Percentiles rank a stretch among this genome's conserved stretches.
Conservation (phyloP, 1,140 invertebrate genomes). For the Acyrthosiphon pisum region DNA sequence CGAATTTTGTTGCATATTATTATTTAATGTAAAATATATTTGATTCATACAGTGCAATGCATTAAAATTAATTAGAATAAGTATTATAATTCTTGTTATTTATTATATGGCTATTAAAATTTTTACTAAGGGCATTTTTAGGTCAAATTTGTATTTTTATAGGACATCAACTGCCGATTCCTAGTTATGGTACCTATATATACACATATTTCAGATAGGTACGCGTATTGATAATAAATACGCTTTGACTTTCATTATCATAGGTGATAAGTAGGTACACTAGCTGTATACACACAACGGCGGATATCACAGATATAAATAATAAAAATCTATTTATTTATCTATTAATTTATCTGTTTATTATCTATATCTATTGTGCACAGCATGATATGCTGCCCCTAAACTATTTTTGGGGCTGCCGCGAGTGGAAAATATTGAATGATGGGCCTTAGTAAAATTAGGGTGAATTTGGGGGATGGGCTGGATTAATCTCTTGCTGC, state of each 20-base stretch:
- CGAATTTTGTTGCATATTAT: not conserved
- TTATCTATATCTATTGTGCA: too few species aligned
- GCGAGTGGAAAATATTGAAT: too few species aligned
- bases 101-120: not conserved
- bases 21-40: not conserved
- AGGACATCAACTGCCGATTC: not conserved
- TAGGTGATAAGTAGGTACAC: not conserved
- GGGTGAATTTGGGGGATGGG: too few species aligned
- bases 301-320: too few species aligned
- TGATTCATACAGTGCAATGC: not conserved
- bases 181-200: not conserved
- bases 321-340: too few species aligned
- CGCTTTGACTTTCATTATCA: not conserved
- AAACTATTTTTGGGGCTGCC: too few species aligned
- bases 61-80: not conserved
- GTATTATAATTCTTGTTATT: not conserved
- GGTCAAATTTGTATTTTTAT: not conserved
- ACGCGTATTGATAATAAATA: not conserved
- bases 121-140: not conserved
- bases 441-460: too few species aligned
- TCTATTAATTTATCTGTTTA: too few species aligned
- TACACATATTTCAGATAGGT: not conserved
- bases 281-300: too few species aligned
- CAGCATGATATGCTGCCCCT: too few species aligned
- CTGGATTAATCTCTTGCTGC: too few species aligned